A percentile compares a stretch with the other conserved stretches of the same genome.
phyloP scores from a whole-genome alignment of 2,888 invertebrate genomes.

The Cryptus viduatorius region DNA sequence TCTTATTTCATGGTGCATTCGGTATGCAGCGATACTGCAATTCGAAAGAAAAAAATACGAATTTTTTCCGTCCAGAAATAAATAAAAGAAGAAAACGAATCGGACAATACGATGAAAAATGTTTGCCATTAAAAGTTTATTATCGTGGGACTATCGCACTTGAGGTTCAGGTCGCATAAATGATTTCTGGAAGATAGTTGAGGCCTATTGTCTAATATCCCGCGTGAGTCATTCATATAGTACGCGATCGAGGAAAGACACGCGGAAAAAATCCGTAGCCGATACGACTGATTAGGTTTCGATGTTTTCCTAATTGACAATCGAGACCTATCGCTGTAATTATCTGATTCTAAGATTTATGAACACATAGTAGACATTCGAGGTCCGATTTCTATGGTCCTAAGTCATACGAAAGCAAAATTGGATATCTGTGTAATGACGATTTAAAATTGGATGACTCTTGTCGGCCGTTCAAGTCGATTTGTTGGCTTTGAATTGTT shows the following conservation, averaged over 20 bases:
- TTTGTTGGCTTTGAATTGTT: background rate
- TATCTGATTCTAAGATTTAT: background rate
- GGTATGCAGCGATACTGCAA: background rate
- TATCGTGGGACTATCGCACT: too few species aligned
- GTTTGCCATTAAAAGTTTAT: too few species aligned
- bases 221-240: background rate
- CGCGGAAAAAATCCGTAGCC: background rate
- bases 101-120: background rate
- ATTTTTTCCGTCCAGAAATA: background rate
- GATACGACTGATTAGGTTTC: background rate
- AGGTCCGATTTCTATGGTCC: too few species aligned
- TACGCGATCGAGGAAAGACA: background rate
- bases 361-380: background rate
- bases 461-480: background rate
- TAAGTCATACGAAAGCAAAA: too few species aligned
- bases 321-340: background rate
- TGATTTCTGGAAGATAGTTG: too few species aligned
- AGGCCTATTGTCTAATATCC: background rate
- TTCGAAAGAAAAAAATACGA: background rate
- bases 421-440: too few species aligned
- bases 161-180: too few species aligned
- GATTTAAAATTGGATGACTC: background rate
- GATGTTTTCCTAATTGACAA: background rate
- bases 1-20: constrained; percentile 21
- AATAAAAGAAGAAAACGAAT: background rate